Evolutionary conservation across 2,113 vertebrate species (phyloP), one percentile per base, ranked within the genome.

Genomic region (Pseudorectes ferrugineus): DNA sequence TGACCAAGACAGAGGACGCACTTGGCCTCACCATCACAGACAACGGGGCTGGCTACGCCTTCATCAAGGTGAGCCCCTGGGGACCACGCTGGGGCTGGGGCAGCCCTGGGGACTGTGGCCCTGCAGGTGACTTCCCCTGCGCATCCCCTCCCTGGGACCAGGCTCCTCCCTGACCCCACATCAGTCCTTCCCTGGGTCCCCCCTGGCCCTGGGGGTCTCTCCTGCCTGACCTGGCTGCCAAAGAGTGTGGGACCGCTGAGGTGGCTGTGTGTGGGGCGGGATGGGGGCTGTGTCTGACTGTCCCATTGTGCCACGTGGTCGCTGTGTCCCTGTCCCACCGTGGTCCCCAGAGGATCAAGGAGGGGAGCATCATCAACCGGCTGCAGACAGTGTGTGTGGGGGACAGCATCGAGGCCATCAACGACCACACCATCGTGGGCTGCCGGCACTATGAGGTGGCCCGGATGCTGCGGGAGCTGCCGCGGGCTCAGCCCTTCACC

Each of bases 381-480:
- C 97, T 99, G 66, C 98, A 98, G 92, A 97, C 96, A 0, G 99
- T 99, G 28, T 98, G 98, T 5, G 99, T 99, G 38, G 99, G 99
- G 0, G 99, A 99, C 97, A 99, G 99, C 98, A 99, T 99, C 2
- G 99, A 99, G 94, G 99, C 99, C 95, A 99, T 99, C 96, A 99
- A 99, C 0, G 99, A 99, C 95, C 99, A 99, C 95, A 99, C 98
- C 84, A 99, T 99, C 16, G 99, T 99, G 8, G 99, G 99, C 71
- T 99, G 99, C 96, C 98, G 99, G 31, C 99, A 99, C 96, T 99
- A 99, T 0, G 99, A 99, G 95, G 99, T 99, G 58, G 99, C 99
- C 24, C 98, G 99, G 96, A 99, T 99, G 99, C 97, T 99, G 28
- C 99, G 99, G n/a, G 99, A 99, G 93, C 98, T 99, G 90, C 98